Evolutionary conservation across 2,113 vertebrate genomes (phyloP).

Genomic region (Eurystomus gularis): DNA sequence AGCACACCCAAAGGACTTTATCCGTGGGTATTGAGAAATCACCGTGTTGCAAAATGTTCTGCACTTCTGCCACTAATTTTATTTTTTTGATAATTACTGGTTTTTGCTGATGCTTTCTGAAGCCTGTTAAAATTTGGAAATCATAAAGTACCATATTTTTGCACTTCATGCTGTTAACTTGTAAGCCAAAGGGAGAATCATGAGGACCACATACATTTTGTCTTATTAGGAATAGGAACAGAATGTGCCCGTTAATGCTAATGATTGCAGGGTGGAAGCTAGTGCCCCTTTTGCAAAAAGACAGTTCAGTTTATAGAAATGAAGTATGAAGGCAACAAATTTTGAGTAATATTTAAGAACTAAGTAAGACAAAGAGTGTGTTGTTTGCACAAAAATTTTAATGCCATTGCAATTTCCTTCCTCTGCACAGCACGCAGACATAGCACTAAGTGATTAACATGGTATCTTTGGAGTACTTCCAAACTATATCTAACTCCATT

Average conservation of each 20-base stretch:
- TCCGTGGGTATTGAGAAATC: background rate
- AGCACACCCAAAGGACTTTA: background rate
- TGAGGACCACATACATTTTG: background rate
- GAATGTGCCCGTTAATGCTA: background rate
- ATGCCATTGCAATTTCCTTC: slow-evolving; percentile 14
- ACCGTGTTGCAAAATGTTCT: background rate
- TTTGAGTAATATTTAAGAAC: background rate
- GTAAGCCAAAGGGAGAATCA: background rate
- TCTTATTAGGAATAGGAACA: background rate
- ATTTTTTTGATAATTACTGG: background rate
- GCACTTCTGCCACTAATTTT: background rate
- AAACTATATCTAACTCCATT: background rate
- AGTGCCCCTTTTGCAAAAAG: background rate
- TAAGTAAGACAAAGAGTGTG: background rate
- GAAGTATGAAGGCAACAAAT: background rate
- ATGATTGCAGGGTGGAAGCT: background rate
- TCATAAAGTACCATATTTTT: background rate
- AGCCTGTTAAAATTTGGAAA: background rate
- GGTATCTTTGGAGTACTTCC: slow-evolving; percentile 19
- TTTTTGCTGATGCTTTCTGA: background rate
- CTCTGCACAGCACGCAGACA: background rate
- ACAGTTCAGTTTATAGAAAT: background rate
- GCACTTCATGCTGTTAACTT: background rate
- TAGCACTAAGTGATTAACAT: background rate
- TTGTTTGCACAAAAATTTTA: slow-evolving; percentile 12